Evolutionary conservation across 2,797 vertebrate species (phyloP).

Genomic region (Ambastaia sidthimunki): DNA sequence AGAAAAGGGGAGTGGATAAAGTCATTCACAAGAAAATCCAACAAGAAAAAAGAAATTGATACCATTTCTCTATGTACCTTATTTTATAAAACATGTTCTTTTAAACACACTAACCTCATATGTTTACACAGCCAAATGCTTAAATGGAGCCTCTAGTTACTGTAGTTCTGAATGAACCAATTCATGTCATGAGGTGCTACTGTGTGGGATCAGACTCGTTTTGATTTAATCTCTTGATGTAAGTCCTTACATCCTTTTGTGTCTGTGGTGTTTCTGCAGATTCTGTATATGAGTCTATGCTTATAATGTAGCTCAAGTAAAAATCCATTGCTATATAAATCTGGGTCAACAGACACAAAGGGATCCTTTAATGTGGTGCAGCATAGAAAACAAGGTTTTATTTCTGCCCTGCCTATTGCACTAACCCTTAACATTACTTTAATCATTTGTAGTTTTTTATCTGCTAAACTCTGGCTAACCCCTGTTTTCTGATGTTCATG

Average conservation of each 20-base stretch:
- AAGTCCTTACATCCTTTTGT: neutral
- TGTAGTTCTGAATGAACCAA: neutral
- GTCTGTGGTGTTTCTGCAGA: slow-evolving; percentile 14
- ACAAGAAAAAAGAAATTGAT: neutral
- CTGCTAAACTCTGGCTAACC: slow-evolving; percentile 19
- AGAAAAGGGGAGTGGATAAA: slow-evolving; percentile 4
- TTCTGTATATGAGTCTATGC: neutral
- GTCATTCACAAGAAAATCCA: neutral
- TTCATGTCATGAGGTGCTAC: neutral
- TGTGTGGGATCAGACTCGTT: neutral
- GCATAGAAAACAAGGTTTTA: slow-evolving; percentile 13
- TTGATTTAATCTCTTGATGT: slow-evolving; percentile 5
- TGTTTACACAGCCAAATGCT: neutral
- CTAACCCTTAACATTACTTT: neutral
- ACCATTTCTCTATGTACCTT: too few species aligned
- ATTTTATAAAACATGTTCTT: too few species aligned
- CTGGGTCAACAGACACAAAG: slow-evolving; percentile 39
- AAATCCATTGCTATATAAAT: slow-evolving; percentile 7
- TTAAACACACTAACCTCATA: too few species aligned
- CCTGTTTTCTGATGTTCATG: neutral
- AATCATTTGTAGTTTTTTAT: slow-evolving; percentile 11
- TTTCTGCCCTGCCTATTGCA: neutral
- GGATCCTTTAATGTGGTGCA: slow-evolving; percentile 15
- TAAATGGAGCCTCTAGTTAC: too few species aligned
- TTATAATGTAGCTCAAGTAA: slow-evolving; percentile 9